A percentile compares a stretch with the other conserved stretches of the same genome.
These are phyloP conservation scores for Gymnorhina tibicen DNA, from an alignment of 2,113 vertebrate genomes.

Conservation along the genomic window DNA sequence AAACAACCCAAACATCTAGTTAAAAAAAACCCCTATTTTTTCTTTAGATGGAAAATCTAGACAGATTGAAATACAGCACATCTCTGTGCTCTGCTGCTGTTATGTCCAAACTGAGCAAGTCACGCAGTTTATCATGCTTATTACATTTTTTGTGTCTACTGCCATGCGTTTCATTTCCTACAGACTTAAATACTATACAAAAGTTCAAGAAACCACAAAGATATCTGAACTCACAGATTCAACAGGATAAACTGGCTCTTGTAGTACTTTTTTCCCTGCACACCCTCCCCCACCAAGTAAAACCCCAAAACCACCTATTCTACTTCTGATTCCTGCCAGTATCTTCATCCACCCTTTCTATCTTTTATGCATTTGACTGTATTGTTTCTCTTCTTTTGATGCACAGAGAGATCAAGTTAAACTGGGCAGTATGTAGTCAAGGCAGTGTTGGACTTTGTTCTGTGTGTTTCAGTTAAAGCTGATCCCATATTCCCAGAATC, in stretches of 20 bases:
- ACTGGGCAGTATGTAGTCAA: not conserved
- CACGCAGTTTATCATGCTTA: not conserved
- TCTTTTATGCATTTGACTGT: not conserved
- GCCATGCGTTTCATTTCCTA: not conserved
- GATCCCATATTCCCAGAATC: not conserved
- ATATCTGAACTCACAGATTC: not conserved
- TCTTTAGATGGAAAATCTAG: constrained; percentile 22
- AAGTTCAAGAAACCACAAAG: not conserved
- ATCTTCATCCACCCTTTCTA: not conserved
- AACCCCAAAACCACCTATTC: not conserved
- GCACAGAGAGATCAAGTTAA: not conserved
- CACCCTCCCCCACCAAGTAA: not conserved
- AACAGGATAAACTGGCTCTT: not conserved
- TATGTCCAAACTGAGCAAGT: not conserved
- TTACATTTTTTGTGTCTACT: not conserved
- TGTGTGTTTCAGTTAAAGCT: not conserved
- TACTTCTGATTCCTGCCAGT: not conserved
- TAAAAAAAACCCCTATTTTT: not conserved
- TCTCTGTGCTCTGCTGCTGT: not conserved
- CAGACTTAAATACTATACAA: not conserved
- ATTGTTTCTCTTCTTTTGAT: not conserved
- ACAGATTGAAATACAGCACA: not conserved
- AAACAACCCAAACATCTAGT: not conserved
- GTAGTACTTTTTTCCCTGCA: not conserved
- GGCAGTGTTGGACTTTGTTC: not conserved